A percentile compares a stretch with the other conserved stretches of the same genome.
Evolutionary conservation across 2,797 vertebrate species (phyloP).

Genomic region (Poeciliopsis presidionis): DNA sequence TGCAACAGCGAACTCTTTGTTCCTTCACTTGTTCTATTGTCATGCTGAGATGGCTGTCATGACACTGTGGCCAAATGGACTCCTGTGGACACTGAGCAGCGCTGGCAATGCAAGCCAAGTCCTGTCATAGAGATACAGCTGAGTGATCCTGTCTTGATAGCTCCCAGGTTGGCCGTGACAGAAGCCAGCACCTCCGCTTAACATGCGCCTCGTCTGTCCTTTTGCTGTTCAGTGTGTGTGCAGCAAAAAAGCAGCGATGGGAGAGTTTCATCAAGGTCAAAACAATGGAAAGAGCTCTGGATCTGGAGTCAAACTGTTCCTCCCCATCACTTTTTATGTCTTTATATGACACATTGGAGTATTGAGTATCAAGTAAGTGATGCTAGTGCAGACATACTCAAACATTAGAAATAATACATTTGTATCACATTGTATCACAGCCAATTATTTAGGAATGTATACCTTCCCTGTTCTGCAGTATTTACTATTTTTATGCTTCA

Average conservation of each 20-base stretch:
- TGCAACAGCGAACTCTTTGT: slow-evolving; percentile 41
- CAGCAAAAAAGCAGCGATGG: slow-evolving; percentile 40
- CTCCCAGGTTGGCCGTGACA: slow-evolving; percentile 57
- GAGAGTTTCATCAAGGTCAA: slow-evolving; percentile 39
- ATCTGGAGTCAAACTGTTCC: not conserved
- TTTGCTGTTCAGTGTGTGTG: slow-evolving; percentile 51
- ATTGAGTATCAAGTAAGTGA: not conserved
- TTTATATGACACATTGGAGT: not conserved
- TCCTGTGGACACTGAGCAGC: slow-evolving; percentile 45
- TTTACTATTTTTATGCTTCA: not conserved
- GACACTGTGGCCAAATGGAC: slow-evolving; percentile 39
- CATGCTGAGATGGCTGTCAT: slow-evolving; percentile 60
- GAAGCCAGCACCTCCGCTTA: slow-evolving; percentile 59
- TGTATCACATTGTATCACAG: too few species aligned
- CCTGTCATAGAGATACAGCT: slow-evolving; percentile 60
- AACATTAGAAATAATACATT: not conserved
- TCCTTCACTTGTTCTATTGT: slow-evolving; percentile 51
- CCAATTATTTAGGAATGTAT: not conserved
- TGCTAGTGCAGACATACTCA: not conserved
- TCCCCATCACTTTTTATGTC: slow-evolving; percentile 4
- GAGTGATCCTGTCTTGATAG: slow-evolving; percentile 59
- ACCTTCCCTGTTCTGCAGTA: not conserved
- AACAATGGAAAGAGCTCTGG: slow-evolving; percentile 9
- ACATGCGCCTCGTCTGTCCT: slow-evolving; percentile 50
- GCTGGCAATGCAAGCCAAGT: slow-evolving; percentile 28